Conservation (phyloP, 2,797 vertebrate species). For the Microcaecilia unicolor region DNA sequence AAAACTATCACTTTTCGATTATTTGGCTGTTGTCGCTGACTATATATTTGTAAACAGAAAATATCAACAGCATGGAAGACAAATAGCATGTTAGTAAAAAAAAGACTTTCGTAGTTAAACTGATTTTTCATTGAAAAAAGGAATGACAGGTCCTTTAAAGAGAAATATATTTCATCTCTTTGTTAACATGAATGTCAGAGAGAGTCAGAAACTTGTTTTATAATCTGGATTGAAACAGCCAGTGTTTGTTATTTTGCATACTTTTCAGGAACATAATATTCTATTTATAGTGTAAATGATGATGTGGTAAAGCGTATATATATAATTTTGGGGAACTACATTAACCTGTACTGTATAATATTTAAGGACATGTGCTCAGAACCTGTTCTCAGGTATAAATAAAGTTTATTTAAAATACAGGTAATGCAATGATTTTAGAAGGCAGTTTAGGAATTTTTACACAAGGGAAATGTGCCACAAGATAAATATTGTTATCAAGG, state of each 20-base stretch:
- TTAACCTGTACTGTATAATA: too few species aligned
- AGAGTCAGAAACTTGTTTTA: neutral
- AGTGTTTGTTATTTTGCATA: neutral
- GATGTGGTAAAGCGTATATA: too few species aligned
- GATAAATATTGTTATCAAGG: too few species aligned
- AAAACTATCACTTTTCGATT: neutral
- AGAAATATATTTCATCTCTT: neutral
- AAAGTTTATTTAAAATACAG: too few species aligned
- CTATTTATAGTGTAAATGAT: too few species aligned
- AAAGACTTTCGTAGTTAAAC: neutral
- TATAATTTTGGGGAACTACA: too few species aligned
- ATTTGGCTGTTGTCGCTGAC: neutral
- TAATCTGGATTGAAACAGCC: neutral
- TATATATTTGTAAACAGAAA: constrained; percentile 1
- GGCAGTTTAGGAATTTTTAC: too few species aligned
- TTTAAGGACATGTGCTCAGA: too few species aligned
- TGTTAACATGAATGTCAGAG: neutral
- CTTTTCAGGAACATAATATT: neutral
- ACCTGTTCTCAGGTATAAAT: too few species aligned
- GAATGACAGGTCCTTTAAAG: neutral
- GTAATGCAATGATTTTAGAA: too few species aligned
- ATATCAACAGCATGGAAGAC: neutral
- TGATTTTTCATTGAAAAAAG: neutral
- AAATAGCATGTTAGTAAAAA: neutral
- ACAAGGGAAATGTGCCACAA: too few species aligned